Percentiles rank a stretch among this genome's conserved stretches.
Evolutionary conservation across 2,113 vertebrate genomes (phyloP).

Genomic region (Pituophis catenifer): DNA sequence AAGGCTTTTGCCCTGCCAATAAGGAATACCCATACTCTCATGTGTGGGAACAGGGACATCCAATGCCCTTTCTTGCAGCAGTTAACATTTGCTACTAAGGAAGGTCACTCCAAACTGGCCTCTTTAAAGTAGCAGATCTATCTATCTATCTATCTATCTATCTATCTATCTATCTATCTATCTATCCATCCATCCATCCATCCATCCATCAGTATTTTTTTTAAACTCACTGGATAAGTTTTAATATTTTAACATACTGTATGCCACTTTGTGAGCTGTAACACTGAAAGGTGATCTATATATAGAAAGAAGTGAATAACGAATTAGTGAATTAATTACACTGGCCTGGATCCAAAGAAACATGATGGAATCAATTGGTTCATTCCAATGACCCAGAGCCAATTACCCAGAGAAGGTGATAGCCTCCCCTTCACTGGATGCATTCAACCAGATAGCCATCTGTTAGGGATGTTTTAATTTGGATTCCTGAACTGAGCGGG

Average conservation of each 20-base stretch:
- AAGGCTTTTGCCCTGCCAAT: neutral
- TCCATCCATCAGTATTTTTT: neutral
- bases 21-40: neutral
- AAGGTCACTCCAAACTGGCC: neutral
- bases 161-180: no score
- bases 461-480: neutral
- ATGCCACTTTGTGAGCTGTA: neutral
- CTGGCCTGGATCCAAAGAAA: neutral
- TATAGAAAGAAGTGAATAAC: neutral
- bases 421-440: neutral
- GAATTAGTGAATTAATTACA: neutral
- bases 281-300: neutral
- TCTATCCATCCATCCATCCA: no score
- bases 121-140: neutral
- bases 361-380: neutral
- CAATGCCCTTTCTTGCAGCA: neutral
- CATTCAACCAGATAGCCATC: neutral
- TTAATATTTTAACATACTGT: neutral
- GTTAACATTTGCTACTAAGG: neutral
- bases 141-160: neutral
- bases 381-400: neutral
- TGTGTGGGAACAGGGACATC: neutral
- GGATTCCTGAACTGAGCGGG: neutral
- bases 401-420: neutral
- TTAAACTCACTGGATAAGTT: neutral